Conservation (phyloP, 2,888 invertebrate species). For the Idaea biselata region DNA sequence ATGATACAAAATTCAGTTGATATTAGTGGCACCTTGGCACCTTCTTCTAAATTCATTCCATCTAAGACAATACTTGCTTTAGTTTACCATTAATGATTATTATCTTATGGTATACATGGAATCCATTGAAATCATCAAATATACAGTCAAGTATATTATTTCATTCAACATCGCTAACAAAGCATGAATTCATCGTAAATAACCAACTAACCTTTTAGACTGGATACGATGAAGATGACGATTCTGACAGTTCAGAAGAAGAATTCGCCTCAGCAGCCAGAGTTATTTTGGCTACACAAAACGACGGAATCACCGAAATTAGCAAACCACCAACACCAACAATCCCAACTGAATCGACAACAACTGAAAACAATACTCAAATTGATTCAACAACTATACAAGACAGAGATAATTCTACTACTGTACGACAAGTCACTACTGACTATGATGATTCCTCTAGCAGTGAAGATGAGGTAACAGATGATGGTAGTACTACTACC, state of each 20-base stretch:
- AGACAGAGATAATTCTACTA: not conserved
- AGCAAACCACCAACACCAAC: conserved; percentile 8
- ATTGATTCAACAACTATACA: not conserved
- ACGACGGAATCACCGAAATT: conserved; percentile 6
- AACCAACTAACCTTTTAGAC: conserved; percentile 34
- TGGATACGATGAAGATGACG: conserved; percentile 8
- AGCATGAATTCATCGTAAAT: conserved; percentile 9
- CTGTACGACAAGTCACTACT: not conserved
- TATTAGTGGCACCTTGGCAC: not conserved
- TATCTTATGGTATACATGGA: too few species aligned
- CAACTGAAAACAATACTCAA: not conserved
- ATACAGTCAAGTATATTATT: not conserved
- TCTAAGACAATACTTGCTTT: too few species aligned
- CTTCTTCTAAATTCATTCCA: too few species aligned
- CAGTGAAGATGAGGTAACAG: not conserved
- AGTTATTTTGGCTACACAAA: conserved; percentile 5
- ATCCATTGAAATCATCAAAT: not conserved
- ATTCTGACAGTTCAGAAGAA: conserved; percentile 25
- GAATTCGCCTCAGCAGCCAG: conserved; percentile 4
- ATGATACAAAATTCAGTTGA: not conserved
- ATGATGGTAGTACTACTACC: not conserved
- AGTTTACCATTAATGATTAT: too few species aligned
- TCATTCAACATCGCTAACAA: not conserved
- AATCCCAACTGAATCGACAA: conserved; percentile 8
- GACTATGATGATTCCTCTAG: not conserved